phyloP scores from a whole-genome alignment of 2,888 invertebrate genomes.

The Nephrotoma guestfalica region DNA sequence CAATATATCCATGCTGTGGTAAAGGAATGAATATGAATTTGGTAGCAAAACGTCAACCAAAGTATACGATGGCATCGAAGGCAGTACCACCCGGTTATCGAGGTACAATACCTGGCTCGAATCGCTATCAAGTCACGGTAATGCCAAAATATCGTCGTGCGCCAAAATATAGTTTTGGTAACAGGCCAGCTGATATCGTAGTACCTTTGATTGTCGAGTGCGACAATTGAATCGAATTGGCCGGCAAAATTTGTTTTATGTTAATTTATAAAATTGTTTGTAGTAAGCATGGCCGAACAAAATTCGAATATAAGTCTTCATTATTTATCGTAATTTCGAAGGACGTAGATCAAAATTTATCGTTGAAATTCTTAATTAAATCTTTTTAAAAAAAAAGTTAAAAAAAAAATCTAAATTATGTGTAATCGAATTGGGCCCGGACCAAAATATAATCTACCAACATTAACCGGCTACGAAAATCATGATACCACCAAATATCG shows the following conservation, averaged over 20 bases:
- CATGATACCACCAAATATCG: neutral
- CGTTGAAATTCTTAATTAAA: neutral
- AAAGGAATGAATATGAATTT: constrained; percentile 18
- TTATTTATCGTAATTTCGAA: neutral
- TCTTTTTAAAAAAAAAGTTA: neutral
- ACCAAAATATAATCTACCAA: neutral
- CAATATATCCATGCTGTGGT: constrained; percentile 18
- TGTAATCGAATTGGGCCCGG: neutral
- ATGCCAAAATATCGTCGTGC: constrained; percentile 22
- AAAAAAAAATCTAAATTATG: neutral
- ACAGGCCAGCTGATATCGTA: constrained; percentile 22
- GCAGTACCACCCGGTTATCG: constrained; percentile 12
- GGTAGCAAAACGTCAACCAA: constrained; percentile 18
- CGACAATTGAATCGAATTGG: constrained; percentile 18
- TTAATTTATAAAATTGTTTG: neutral
- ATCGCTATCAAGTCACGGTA: constrained; percentile 22
- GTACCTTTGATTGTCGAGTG: constrained; percentile 27
- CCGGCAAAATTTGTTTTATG: neutral
- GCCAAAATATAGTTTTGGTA: constrained; percentile 25
- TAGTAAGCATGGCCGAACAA: neutral
- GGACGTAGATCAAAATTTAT: neutral
- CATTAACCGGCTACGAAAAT: neutral
- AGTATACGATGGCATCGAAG: constrained; percentile 18
- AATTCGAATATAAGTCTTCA: neutral
- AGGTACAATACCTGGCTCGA: constrained; percentile 21